These are phyloP conservation scores for Dorcus hopei DNA, from an alignment of 2,888 invertebrate species.

Conservation along the genomic window DNA sequence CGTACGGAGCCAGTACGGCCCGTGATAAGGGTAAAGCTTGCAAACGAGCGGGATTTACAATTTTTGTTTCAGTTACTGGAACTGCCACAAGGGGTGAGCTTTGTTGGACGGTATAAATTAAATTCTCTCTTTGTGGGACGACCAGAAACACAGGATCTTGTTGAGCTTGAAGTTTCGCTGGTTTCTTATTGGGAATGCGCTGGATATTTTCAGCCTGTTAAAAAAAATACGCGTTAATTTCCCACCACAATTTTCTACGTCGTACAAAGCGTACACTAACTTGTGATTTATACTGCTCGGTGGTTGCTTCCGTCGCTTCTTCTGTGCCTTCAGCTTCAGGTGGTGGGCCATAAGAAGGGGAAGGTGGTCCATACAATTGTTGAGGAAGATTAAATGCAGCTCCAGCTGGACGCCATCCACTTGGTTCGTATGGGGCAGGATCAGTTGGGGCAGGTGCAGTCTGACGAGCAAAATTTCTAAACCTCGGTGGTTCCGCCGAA, in stretches of 20 bases:
- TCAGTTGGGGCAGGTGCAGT: constrained; percentile 7
- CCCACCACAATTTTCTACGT: no score
- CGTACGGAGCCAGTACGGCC: constrained; percentile 35
- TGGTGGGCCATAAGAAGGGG: constrained; percentile 32
- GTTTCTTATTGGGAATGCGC: constrained; percentile 17
- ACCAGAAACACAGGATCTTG: constrained; percentile 26
- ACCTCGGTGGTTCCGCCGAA: constrained; percentile 49
- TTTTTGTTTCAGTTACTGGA: constrained; percentile 19
- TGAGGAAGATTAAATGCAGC: constrained; percentile 48
- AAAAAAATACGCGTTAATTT: background rate
- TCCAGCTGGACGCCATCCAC: constrained; percentile 51
- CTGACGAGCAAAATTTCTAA: constrained; percentile 39
- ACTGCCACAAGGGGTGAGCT: constrained; percentile 26
- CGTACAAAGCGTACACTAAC: background rate
- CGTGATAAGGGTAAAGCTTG: constrained; percentile 25
- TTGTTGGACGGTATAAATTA: constrained; percentile 32
- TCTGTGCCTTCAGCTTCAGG: constrained; percentile 37
- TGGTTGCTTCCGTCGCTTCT: constrained; percentile 34
- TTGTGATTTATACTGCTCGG: constrained; percentile 19
- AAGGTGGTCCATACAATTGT: constrained; percentile 24
- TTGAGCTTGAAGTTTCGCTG: constrained; percentile 17
- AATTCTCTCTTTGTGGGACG: constrained; percentile 37
- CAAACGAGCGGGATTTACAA: constrained; percentile 21
- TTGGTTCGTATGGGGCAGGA: constrained; percentile 45
- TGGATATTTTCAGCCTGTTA: constrained; percentile 35